Percentiles rank a stretch among this genome's conserved stretches.
Conservation (phyloP, 2,113 vertebrate species). For the Engraulis encrasicolus region DNA sequence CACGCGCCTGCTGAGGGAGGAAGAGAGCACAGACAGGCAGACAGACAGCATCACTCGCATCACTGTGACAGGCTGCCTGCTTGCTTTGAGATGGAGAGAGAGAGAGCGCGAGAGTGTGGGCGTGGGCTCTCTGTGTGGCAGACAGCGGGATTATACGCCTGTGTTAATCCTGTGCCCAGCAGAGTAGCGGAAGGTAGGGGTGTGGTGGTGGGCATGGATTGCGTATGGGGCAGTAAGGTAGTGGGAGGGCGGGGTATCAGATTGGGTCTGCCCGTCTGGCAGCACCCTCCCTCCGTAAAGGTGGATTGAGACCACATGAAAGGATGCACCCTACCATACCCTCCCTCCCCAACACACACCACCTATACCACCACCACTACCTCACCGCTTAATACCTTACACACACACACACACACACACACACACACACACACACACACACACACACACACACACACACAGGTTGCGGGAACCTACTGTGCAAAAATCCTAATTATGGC, state of each 20-base stretch:
- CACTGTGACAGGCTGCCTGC: too few species aligned
- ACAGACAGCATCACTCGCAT: not conserved
- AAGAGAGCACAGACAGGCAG: too few species aligned
- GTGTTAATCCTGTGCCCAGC: not conserved
- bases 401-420: not conserved
- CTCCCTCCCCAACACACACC: not conserved
- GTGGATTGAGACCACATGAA: constrained; percentile 48
- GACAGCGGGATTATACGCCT: not conserved
- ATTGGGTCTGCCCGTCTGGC: constrained; percentile 1
- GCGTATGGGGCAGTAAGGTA: too few species aligned
- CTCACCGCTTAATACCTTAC: not conserved
- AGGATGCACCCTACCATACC: too few species aligned
- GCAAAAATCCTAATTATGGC: constrained; percentile 6
- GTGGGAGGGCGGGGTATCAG: constrained; percentile 9
- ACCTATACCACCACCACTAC: not conserved
- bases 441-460: not conserved
- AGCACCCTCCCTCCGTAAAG: constrained; percentile 43
- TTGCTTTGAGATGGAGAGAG: too few species aligned
- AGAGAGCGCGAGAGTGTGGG: too few species aligned
- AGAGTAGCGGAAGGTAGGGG: constrained; percentile 11
- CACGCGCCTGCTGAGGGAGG: not conserved
- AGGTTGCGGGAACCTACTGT: not conserved
- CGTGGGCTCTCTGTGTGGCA: not conserved
- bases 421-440: not conserved
- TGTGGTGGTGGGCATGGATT: too few species aligned